Evolutionary conservation across 2,888 invertebrate species (phyloP), one percentile per base, ranked within the genome.

Genomic region (Synanthedon andrenaeformis): DNA sequence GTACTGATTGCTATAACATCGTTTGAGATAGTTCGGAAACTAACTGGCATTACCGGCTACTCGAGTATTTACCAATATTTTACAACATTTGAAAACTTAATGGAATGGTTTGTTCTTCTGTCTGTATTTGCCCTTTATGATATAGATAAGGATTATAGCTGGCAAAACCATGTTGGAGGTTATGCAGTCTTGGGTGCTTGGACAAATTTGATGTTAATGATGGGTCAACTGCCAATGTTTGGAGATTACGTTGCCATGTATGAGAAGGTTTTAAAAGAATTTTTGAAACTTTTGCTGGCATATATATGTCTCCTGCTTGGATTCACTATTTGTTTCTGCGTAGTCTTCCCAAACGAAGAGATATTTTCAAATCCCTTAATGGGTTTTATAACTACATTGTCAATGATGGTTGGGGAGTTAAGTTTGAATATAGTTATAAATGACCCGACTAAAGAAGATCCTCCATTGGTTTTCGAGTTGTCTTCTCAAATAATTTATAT

Each of bases 211-310:
- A 95, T 96, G 94, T 73, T 95, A 52, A 94, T 95, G 93, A 93
- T 96, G 72, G 96, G 96, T 3, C 94, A 96, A 66, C 80, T 96
- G 51, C 96, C 96, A 0, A 91, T 95, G 74, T 94, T 96, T 66
- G 96, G 96, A 49, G 93, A 95, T 41, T 96, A 96, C 70, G 95
- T 96, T 1, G 95, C 96, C 1, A 96, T 96, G 96, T 95, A 95
- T 63, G 95, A 94, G 1, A 92, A 94, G 72, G 95, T 95, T 0
- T 91, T 94, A 63, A 93, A 92, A 1, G 95, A 96, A 77, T 95
- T 96, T 63, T 91, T 94, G 23, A 94, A 95, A 68, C 82, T 96
- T 12, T 89, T 96, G 35, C 79, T 94, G 63, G 95, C 95, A 0
- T 96, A 95, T 68, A 92, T 94, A 0, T 95, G 95, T 65, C 88